Conservation (phyloP, 2,797 vertebrate genomes). For the Spea hammondii region DNA sequence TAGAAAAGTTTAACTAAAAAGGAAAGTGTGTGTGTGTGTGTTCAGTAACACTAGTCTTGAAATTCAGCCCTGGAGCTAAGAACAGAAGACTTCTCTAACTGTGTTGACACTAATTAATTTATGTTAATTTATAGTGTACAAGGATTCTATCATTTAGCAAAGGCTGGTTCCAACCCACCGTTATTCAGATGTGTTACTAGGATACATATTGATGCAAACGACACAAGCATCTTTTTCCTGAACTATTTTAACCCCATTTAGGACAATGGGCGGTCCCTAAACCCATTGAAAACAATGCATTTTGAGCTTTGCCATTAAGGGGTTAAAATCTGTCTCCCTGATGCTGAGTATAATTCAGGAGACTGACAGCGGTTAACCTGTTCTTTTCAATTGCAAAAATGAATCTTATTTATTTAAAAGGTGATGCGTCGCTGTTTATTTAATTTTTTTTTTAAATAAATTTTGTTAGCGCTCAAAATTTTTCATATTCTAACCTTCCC, state of each 20-base stretch:
- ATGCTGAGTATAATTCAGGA: too few relatives aligned
- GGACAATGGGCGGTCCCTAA: too few relatives aligned
- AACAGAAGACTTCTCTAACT: constrained; percentile 38
- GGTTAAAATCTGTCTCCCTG: too few relatives aligned
- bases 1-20: not conserved
- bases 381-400: too few relatives aligned
- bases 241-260: not conserved
- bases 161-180: constrained; percentile 36
- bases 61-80: constrained; percentile 44
- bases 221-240: not conserved
- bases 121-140: constrained; percentile 54
- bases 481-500: not conserved
- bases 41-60: constrained; percentile 30
- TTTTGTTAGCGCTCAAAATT: not conserved
- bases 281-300: too few relatives aligned
- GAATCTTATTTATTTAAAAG: too few relatives aligned
- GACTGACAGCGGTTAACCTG: too few relatives aligned
- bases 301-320: too few relatives aligned
- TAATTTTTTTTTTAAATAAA: too few relatives aligned
- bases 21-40: constrained; percentile 17
- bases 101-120: constrained; percentile 54
- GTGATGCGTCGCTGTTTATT: too few relatives aligned
- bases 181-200: constrained; percentile 12
- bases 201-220: constrained; percentile 3
- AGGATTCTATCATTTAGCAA: constrained; percentile 49